These are phyloP conservation scores for Hipparchia semele DNA, from an alignment of 2,888 invertebrate species.

Conservation along the genomic window DNA sequence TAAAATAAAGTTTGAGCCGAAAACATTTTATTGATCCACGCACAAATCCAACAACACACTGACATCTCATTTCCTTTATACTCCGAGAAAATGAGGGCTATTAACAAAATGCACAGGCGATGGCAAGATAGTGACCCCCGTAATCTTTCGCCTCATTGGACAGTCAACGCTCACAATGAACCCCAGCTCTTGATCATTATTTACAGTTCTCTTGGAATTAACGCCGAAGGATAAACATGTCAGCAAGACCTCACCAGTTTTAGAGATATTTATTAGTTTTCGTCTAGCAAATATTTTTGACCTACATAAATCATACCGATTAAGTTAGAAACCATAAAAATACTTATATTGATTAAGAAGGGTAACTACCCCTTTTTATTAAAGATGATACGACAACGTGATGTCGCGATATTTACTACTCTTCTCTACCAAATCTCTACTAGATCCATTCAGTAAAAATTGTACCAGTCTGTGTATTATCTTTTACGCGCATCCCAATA, in stretches of 20 bases:
- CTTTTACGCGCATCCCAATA: too few species aligned
- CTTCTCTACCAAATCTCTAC: too few species aligned
- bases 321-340: too few species aligned
- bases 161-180: constrained; percentile 15
- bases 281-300: too few species aligned
- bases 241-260: not conserved
- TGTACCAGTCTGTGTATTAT: too few species aligned
- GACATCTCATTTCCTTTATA: constrained; percentile 15
- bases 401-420: too few species aligned
- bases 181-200: not conserved
- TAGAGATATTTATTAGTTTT: not conserved
- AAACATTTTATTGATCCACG: constrained; percentile 10
- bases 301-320: too few species aligned
- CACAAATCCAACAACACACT: constrained; percentile 14
- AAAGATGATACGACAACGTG: too few species aligned
- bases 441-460: too few species aligned
- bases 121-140: constrained; percentile 15
- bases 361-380: too few species aligned
- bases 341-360: too few species aligned
- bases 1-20: not conserved
- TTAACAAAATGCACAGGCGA: constrained; percentile 20
- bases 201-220: constrained; percentile 14
- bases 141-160: constrained; percentile 17
- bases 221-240: constrained; percentile 1
- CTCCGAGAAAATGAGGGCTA: constrained; percentile 6